phyloP scores from a whole-genome alignment of 1,140 invertebrate species.

The Pseudachorutes palmiensis region DNA sequence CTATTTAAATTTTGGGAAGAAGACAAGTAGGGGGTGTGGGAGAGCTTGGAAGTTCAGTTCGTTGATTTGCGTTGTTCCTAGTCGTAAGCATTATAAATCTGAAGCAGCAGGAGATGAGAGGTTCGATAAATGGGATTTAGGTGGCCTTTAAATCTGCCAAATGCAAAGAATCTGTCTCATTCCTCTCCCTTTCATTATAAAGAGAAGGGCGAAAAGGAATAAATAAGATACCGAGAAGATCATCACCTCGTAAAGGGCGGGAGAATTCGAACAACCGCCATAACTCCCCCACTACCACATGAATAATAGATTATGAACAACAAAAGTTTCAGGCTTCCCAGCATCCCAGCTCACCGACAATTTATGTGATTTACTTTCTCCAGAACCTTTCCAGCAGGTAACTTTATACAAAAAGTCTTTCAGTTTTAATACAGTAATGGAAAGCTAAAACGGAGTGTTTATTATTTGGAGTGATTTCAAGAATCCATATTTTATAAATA shows the following conservation, averaged over 20 bases:
- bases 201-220: not conserved
- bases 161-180: constrained; percentile 26
- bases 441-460: not conserved
- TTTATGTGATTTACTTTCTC: not conserved
- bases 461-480: not conserved
- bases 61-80: not conserved
- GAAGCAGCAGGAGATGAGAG: constrained; percentile 34
- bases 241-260: not conserved
- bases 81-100: constrained; percentile 31
- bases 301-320: not conserved
- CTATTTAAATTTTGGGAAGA: not conserved
- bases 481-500: not conserved
- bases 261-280: not conserved
- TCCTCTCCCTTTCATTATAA: not conserved
- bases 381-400: no score
- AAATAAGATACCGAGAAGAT: not conserved
- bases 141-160: constrained; percentile 34
- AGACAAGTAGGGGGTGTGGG: not conserved
- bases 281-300: not conserved
- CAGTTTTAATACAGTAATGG: not conserved
- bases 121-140: constrained; percentile 35
- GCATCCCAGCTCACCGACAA: not conserved
- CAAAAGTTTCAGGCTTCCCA: not conserved
- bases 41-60: not conserved
- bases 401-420: not conserved